Evolutionary conservation across 2,113 vertebrate genomes (phyloP).

Genomic region (Fulmarus glacialis): DNA sequence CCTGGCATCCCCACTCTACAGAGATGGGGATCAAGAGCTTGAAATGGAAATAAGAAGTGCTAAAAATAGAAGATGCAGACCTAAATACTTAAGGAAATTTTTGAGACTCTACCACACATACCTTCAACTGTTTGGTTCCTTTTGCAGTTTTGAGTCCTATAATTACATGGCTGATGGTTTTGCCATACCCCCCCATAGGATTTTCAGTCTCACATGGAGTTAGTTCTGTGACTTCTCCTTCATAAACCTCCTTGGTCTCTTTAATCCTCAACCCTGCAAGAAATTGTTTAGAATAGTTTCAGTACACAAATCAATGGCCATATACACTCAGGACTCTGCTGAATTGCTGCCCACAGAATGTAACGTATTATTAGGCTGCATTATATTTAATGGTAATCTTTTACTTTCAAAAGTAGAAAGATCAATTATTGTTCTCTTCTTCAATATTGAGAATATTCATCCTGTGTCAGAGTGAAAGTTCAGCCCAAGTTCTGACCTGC

Average conservation of each 20-base stretch:
- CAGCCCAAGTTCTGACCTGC: neutral
- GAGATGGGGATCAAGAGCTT: neutral
- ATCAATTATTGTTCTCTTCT: neutral
- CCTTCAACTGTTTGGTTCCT: slow-evolving; percentile 97
- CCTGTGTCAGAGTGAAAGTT: neutral
- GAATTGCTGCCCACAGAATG: neutral
- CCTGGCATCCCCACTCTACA: neutral
- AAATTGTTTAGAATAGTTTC: neutral
- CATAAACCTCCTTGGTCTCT: slow-evolving; percentile 98
- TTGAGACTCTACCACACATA: slow-evolving; percentile 28
- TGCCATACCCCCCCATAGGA: slow-evolving; percentile 97
- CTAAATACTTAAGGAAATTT: neutral
- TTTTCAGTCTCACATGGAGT: slow-evolving; percentile 98
- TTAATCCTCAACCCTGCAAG: slow-evolving; percentile 92
- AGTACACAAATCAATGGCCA: neutral
- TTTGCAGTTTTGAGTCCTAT: slow-evolving; percentile 97
- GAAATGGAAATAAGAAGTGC: neutral
- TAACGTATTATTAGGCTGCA: neutral
- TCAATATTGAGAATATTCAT: neutral
- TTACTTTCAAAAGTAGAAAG: neutral
- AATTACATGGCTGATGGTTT: slow-evolving; percentile 97
- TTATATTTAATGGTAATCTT: neutral
- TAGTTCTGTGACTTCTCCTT: slow-evolving; percentile 97
- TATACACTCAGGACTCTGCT: neutral
- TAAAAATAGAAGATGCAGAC: neutral